Evolutionary conservation across 2,113 vertebrate genomes (phyloP).

Genomic region (Gasterosteus nipponicus): DNA sequence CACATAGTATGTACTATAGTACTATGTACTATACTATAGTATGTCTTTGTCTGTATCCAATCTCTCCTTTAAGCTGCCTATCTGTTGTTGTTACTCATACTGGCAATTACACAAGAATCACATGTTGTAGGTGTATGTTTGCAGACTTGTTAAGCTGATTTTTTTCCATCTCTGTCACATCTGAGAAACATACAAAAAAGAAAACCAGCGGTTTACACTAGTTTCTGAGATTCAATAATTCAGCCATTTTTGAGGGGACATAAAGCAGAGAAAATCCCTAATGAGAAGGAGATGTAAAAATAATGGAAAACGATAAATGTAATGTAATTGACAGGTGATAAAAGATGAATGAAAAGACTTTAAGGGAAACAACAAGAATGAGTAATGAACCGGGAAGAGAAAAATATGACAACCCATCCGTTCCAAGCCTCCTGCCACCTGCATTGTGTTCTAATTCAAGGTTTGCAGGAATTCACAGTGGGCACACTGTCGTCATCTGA

Average conservation of each 20-base stretch:
- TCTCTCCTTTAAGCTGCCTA: neutral
- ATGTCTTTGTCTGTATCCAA: neutral
- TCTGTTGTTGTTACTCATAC: neutral
- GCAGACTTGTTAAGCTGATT: too few species aligned
- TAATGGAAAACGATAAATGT: conserved; percentile 7
- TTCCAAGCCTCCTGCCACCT: neutral
- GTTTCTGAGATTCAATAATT: conserved; percentile 6
- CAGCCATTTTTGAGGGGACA: neutral
- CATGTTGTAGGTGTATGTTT: neutral
- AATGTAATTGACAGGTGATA: conserved; percentile 20
- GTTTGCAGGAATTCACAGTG: neutral
- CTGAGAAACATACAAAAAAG: neutral
- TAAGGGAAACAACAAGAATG: neutral
- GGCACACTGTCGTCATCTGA: neutral
- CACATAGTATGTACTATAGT: neutral
- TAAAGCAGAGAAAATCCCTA: neutral
- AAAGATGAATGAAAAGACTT: conserved; percentile 17
- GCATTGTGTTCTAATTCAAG: neutral
- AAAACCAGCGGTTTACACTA: neutral
- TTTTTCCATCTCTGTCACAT: too few species aligned
- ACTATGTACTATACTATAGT: neutral
- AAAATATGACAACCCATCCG: neutral
- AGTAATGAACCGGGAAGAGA: conserved; percentile 12
- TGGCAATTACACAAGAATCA: neutral
- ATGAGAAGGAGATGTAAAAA: neutral